Conservation (phyloP, 2,888 invertebrate species). For the Himalopsyche kuldschensis region DNA sequence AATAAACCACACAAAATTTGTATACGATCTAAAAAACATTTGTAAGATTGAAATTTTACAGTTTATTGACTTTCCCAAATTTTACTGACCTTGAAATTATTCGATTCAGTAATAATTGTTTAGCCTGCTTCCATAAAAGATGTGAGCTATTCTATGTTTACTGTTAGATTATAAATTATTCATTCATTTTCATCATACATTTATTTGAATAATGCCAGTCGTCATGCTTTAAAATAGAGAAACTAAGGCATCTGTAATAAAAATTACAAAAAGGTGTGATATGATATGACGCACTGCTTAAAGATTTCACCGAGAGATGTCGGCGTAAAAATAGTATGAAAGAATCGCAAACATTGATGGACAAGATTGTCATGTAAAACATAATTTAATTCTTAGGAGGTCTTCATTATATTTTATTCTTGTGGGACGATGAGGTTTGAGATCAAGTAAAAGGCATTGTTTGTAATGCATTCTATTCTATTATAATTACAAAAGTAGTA, state of each 20-base stretch:
- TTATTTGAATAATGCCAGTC: slow-evolving; percentile 30
- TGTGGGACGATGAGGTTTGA: not conserved
- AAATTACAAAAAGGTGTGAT: slow-evolving; percentile 14
- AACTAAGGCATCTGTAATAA: slow-evolving; percentile 12
- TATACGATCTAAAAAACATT: no score
- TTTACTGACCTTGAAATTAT: slow-evolving; percentile 20
- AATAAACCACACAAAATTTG: no score
- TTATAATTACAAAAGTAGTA: not conserved
- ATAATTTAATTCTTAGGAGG: not conserved
- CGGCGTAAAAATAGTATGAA: not conserved
- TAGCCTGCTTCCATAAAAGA: slow-evolving; percentile 7
- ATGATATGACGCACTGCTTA: slow-evolving; percentile 11
- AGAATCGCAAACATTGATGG: not conserved
- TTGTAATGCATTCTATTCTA: not conserved
- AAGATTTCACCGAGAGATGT: not conserved
- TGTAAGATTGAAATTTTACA: not conserved
- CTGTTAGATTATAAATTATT: slow-evolving; percentile 35
- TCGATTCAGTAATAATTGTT: slow-evolving; percentile 7
- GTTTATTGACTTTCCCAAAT: slow-evolving; percentile 20
- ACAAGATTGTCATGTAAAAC: not conserved
- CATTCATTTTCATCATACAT: no score
- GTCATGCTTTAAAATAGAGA: slow-evolving; percentile 34
- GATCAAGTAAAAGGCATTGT: not conserved
- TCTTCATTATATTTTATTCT: not conserved
- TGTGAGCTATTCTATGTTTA: slow-evolving; percentile 15